Evolutionary conservation across 2,888 invertebrate genomes (phyloP), one percentile per base, ranked within the genome.

Genomic region (Dryomyza anilis): DNA sequence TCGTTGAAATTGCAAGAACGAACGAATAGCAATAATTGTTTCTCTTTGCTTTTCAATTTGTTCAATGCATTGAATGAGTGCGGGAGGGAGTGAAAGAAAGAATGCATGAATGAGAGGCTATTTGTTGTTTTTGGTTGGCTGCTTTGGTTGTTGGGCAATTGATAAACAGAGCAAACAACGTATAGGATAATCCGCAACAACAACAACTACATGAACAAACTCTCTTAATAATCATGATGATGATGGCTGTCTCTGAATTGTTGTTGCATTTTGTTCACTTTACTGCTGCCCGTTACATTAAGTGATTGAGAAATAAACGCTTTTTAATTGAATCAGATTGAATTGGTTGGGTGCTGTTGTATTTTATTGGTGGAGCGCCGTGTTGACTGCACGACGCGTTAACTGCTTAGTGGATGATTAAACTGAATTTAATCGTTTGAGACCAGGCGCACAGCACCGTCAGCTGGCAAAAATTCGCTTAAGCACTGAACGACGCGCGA

Each of bases 351-450:
- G 25, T 25, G 25, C 5, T 23, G 14, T 50, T 50, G 14, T 21
- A 8, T 27, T 30, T 30, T 19, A 30, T 58, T 27, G 58, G 29
- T 29, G 30, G 58, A 45, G 19, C 58, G 27, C 23, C 25, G 21
- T 30, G 21, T 16, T 19, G 19, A 19, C 30, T 21, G n/a, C 21
- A 25, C 23, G 14, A 46, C 58, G 45, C 16, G 19, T n/a, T n/a
- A 30, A 56, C 65, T 76, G 75, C 76, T 80, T 80, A 80, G 80
- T 80, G 78, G 80, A 81, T 81, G 81, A 81, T 82, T 82, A 82
- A 82, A 82, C 82, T 81, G 82, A 80, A 81, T 81, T 81, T 82
- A 82, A 82, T 82, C 82, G 82, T 82, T 81, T 81, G 82, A 74
- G 79, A 82, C 77, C 76, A 82, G 82, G 82, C 78, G 78, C 76